A percentile compares a stretch with the other conserved stretches of the same genome.
Conservation (phyloP, 2,113 vertebrate genomes). For the Vombatus ursinus region DNA sequence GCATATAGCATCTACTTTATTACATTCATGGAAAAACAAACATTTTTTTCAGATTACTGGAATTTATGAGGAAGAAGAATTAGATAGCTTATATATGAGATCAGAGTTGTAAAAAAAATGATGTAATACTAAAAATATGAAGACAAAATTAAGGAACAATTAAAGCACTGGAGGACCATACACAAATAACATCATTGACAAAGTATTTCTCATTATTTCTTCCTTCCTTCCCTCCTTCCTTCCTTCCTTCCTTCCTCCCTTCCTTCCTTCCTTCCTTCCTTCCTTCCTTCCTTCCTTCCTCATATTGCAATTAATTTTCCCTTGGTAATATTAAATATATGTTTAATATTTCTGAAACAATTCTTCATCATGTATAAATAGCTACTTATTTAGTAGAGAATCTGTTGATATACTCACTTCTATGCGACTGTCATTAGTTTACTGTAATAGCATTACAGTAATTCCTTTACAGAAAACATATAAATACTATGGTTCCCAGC, state of each 20-base stretch:
- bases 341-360: conserved; percentile 31
- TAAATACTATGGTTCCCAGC: conserved; percentile 82
- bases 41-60: conserved; percentile 59
- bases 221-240: background rate
- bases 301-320: conserved; percentile 21
- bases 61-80: conserved; percentile 49
- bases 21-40: conserved; percentile 58
- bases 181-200: background rate
- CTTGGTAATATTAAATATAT: background rate
- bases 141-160: conserved; percentile 10
- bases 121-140: conserved; percentile 29
- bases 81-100: conserved; percentile 3
- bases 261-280: background rate
- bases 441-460: conserved; percentile 78
- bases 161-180: conserved; percentile 9
- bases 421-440: conserved; percentile 64
- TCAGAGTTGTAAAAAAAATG: conserved; percentile 3
- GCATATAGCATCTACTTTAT: conserved; percentile 55
- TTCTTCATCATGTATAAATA: conserved; percentile 11
- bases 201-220: background rate
- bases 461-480: conserved; percentile 80
- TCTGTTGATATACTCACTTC: conserved; percentile 50
- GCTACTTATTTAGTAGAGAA: conserved; percentile 49
- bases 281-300: background rate
- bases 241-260: background rate